A percentile compares a stretch with the other conserved stretches of the same genome.
Evolutionary conservation across 2,113 vertebrate genomes (phyloP).

Genomic region (Orientallactaga bullata): DNA sequence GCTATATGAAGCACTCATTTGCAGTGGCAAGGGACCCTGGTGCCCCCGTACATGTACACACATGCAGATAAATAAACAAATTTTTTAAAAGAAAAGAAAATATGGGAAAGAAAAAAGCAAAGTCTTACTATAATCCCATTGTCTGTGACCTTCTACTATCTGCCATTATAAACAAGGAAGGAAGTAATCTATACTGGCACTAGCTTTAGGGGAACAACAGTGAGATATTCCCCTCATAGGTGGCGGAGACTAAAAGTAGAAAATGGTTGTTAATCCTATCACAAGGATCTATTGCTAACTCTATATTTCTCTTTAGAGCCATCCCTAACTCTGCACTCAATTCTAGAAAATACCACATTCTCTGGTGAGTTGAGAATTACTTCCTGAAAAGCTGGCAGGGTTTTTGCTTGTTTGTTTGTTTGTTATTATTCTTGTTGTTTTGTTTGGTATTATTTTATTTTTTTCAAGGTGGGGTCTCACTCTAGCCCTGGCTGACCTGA

Average conservation of each 20-base stretch:
- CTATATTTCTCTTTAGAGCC: neutral
- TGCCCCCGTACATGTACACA: too few species aligned
- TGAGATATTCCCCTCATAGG: neutral
- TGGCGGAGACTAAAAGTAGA: neutral
- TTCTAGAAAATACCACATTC: slow-evolving; percentile 14
- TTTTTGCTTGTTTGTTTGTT: neutral
- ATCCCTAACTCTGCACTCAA: neutral
- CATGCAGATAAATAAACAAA: too few species aligned
- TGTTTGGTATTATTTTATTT: neutral
- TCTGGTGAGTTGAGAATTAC: neutral
- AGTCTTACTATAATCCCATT: neutral
- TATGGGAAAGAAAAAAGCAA: neutral
- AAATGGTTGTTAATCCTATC: neutral
- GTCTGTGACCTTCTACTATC: too few species aligned
- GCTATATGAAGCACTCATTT: too few species aligned
- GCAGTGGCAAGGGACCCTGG: too few species aligned
- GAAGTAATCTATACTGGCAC: neutral
- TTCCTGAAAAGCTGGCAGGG: neutral
- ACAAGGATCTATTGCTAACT: neutral
- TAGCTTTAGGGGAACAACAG: neutral
- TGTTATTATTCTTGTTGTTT: neutral
- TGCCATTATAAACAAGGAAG: neutral
- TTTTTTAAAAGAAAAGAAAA: too few species aligned
- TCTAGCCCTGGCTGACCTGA: too few species aligned
- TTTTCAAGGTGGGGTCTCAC: too few species aligned